phyloP scores from a whole-genome alignment of 2,888 invertebrate species.

The Conus canariensis region DNA sequence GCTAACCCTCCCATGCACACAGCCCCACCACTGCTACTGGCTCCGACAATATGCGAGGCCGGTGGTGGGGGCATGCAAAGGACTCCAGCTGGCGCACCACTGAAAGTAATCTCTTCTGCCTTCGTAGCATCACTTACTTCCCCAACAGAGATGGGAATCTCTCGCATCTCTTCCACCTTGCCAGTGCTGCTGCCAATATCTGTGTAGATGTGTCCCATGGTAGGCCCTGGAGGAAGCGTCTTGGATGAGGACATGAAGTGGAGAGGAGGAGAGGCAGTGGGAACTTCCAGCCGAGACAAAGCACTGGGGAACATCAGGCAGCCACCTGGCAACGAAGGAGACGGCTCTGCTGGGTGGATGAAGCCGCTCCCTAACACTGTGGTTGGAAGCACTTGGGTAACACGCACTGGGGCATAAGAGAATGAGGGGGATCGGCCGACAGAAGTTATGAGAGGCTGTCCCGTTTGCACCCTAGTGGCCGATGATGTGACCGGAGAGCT shows the following conservation, averaged over 20 bases:
- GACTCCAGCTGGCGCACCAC: not conserved
- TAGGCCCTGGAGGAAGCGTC: not conserved
- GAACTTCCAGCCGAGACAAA: constrained; percentile 15
- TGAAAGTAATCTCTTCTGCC: constrained; percentile 26
- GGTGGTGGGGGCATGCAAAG: not conserved
- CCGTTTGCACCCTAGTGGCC: not conserved
- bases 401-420: constrained; percentile 34
- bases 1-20: not conserved
- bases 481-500: constrained; percentile 24
- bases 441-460: not conserved
- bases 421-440: constrained; percentile 21
- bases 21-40: not conserved
- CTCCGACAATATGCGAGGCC: not conserved
- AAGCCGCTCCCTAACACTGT: not conserved
- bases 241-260: not conserved
- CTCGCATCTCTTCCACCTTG: too few species aligned
- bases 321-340: not conserved
- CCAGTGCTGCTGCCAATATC: constrained; percentile 30
- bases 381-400: constrained; percentile 7
- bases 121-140: not conserved
- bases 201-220: constrained; percentile 18
- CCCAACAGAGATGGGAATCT: too few species aligned
- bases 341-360: constrained; percentile 27
- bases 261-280: not conserved
- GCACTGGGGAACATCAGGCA: not conserved